These are phyloP conservation scores for Sturnira hondurensis DNA, from an alignment of 2,113 vertebrate genomes.

Conservation along the genomic window DNA sequence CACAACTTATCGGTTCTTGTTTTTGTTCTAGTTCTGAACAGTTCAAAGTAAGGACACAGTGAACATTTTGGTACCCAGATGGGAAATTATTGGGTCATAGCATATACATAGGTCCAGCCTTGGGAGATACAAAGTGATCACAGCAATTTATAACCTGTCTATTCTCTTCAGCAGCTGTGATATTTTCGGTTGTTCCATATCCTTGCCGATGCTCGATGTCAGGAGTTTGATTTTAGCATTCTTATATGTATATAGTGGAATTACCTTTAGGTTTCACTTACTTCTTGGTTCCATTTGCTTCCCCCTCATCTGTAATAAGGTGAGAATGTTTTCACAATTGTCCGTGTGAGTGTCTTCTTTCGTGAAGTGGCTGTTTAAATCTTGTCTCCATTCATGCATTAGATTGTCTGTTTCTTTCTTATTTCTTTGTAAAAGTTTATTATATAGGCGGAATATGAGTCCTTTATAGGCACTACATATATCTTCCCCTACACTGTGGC, in stretches of 20 bases:
- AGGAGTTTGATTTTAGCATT: not conserved
- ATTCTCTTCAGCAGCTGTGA: not conserved
- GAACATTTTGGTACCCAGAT: not conserved
- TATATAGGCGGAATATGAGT: not conserved
- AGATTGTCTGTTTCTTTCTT: not conserved
- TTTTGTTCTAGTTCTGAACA: no score
- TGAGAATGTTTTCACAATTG: not conserved
- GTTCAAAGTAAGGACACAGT: no score
- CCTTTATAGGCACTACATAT: not conserved
- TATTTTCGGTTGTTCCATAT: not conserved
- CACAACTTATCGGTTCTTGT: no score
- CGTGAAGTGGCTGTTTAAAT: not conserved
- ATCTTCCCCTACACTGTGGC: not conserved
- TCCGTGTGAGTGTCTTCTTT: not conserved
- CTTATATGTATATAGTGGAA: not conserved
- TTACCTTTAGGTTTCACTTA: not conserved
- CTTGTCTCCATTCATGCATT: not conserved
- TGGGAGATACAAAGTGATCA: not conserved
- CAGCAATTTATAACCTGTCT: not conserved
- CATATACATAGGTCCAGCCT: not conserved
- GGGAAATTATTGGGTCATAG: not conserved
- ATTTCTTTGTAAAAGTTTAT: not conserved
- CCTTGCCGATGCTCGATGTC: no score
- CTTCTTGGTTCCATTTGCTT: not conserved
- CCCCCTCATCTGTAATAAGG: not conserved